Evolutionary conservation across 2,113 vertebrate species (phyloP).

Genomic region (Haemorhous mexicanus): DNA sequence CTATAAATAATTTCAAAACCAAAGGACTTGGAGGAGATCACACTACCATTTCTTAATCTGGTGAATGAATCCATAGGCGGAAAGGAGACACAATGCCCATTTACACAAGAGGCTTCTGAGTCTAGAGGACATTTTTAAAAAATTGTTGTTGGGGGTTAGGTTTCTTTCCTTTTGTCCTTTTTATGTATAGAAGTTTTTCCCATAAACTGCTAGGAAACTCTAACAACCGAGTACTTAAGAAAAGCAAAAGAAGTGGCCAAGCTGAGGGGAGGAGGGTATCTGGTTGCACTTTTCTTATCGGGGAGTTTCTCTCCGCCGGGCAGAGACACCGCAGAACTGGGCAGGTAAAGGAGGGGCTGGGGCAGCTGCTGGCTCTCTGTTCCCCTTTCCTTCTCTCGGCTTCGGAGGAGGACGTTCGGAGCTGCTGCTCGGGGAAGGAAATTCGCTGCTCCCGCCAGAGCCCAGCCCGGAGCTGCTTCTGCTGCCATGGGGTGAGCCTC

Average conservation of each 20-base stretch:
- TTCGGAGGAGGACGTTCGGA: neutral
- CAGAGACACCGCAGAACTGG: neutral
- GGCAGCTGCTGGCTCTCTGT: neutral
- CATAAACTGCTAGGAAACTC: neutral
- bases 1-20: neutral
- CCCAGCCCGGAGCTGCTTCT: too few relatives aligned
- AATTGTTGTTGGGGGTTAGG: neutral
- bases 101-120: neutral
- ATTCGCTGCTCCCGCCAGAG: rapidly evolving
- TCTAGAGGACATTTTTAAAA: neutral
- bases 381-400: too few relatives aligned
- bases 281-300: neutral
- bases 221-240: neutral
- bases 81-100: neutral
- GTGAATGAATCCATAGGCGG: neutral
- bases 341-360: too few relatives aligned
- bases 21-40: neutral
- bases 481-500: neutral
- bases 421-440: neutral
- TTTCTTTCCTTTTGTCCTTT: neutral
- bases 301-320: neutral
- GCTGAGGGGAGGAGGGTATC: neutral
- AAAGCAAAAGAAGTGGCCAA: neutral
- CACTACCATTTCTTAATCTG: neutral
- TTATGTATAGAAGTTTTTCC: neutral